Evolutionary conservation across 2,888 invertebrate genomes (phyloP).

Genomic region (Callinectes sapidus): DNA sequence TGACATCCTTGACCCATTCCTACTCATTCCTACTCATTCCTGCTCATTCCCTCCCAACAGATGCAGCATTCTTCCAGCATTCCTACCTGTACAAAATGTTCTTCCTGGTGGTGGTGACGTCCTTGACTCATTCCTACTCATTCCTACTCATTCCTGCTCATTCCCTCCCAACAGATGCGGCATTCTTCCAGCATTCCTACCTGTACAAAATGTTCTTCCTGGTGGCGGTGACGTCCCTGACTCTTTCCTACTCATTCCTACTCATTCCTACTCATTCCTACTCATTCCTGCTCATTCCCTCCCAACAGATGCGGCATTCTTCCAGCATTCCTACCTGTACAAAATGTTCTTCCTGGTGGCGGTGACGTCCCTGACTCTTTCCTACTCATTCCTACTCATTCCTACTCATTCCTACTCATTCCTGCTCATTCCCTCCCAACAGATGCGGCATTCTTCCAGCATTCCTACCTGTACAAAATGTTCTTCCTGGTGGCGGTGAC

Average conservation of each 20-base stretch:
- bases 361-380: slow-evolving; percentile 87
- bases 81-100: slow-evolving; percentile 82
- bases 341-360: slow-evolving; percentile 86
- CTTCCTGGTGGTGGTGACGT: slow-evolving; percentile 85
- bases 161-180: slow-evolving; percentile 78
- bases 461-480: too few relatives aligned
- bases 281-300: not conserved
- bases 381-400: too few relatives aligned
- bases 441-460: too few relatives aligned
- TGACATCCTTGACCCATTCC: slow-evolving; percentile 87
- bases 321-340: slow-evolving; percentile 80
- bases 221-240: slow-evolving; percentile 84
- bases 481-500: too few relatives aligned
- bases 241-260: slow-evolving; percentile 80
- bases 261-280: not conserved
- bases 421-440: too few relatives aligned
- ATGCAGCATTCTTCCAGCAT: slow-evolving; percentile 82
- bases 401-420: too few relatives aligned
- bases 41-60: slow-evolving; percentile 75
- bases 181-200: slow-evolving; percentile 81
- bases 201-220: slow-evolving; percentile 85
- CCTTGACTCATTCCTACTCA: slow-evolving; percentile 82
- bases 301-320: slow-evolving; percentile 81
- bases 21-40: not conserved
- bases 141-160: not conserved